These are phyloP conservation scores for Acanthopagrus latus DNA, from an alignment of 2,797 vertebrate genomes.

Conservation along the genomic window DNA sequence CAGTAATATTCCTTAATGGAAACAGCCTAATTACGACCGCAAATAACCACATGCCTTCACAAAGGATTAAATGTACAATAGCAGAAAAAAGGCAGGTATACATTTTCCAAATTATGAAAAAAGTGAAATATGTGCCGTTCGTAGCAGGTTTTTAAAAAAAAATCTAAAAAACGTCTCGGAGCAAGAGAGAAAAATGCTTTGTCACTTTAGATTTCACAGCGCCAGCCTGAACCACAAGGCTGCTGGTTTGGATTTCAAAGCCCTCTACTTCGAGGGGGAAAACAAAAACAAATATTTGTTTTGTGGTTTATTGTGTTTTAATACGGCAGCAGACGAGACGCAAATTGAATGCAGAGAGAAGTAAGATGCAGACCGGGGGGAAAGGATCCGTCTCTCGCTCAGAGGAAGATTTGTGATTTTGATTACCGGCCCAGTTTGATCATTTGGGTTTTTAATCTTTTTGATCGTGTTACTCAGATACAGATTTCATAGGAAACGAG, in stretches of 20 bases:
- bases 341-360: conserved; percentile 71
- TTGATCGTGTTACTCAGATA: conserved; percentile 63
- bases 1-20: conserved; percentile 85
- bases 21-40: conserved; percentile 83
- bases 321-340: conserved; percentile 72
- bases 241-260: conserved; percentile 82
- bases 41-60: conserved; percentile 83
- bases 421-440: conserved; percentile 67
- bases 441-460: conserved; percentile 72
- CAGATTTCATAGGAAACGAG: conserved; percentile 49
- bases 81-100: conserved; percentile 76
- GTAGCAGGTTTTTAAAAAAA: conserved; percentile 68
- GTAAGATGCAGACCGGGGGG: conserved; percentile 52
- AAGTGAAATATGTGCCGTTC: conserved; percentile 82
- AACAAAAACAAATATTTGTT: conserved; percentile 86
- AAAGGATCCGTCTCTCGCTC: conserved; percentile 62
- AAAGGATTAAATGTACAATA: conserved; percentile 81
- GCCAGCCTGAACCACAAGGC: conserved; percentile 66
- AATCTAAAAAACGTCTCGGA: conserved; percentile 50
- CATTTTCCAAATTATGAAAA: conserved; percentile 83
- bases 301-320: conserved; percentile 80
- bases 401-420: conserved; percentile 73
- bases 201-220: conserved; percentile 85
- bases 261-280: conserved; percentile 62
- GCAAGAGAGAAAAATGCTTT: conserved; percentile 77